These are phyloP conservation scores for Phalacrocorax carbo DNA, from an alignment of 2,113 vertebrate species.

Conservation along the genomic window DNA sequence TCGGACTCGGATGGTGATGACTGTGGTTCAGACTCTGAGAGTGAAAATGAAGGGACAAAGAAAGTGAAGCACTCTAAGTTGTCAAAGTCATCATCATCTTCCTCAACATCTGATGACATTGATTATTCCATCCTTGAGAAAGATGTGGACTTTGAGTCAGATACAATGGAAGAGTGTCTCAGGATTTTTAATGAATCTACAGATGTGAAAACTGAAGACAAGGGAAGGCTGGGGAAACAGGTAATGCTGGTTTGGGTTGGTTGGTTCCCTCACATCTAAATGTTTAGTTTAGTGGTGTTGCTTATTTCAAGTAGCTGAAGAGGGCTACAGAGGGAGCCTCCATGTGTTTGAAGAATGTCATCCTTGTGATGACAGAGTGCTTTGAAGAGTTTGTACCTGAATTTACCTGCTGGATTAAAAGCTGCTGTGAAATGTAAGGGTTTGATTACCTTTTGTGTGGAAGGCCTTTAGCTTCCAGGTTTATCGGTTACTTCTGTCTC, in stretches of 20 bases:
- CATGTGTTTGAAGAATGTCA: neutral
- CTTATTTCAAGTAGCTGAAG: neutral
- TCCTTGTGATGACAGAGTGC: neutral
- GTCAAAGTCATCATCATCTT: constrained; percentile 16
- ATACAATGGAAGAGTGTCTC: constrained; percentile 97
- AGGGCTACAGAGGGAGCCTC: neutral
- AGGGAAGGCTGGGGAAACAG: constrained; percentile 90
- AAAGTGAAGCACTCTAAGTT: constrained; percentile 41
- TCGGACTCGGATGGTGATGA: constrained; percentile 29
- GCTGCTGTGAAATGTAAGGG: neutral
- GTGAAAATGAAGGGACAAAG: constrained; percentile 41
- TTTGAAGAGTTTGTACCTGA: neutral
- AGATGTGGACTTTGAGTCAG: constrained; percentile 88
- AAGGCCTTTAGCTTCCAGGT: neutral
- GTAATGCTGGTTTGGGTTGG: constrained; percentile 60
- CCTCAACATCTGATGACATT: constrained; percentile 55
- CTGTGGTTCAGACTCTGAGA: neutral
- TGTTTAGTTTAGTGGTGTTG: neutral
- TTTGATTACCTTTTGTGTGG: neutral
- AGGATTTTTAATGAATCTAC: constrained; percentile 95
- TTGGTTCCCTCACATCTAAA: neutral
- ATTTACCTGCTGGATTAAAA: neutral
- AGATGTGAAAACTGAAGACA: constrained; percentile 92
- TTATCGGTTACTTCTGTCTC: neutral
- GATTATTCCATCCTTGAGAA: constrained; percentile 83